Percentiles rank a stretch among this genome's conserved stretches.
Conservation (phyloP, 2,888 invertebrate genomes). For the Microctonus aethiopoides region DNA sequence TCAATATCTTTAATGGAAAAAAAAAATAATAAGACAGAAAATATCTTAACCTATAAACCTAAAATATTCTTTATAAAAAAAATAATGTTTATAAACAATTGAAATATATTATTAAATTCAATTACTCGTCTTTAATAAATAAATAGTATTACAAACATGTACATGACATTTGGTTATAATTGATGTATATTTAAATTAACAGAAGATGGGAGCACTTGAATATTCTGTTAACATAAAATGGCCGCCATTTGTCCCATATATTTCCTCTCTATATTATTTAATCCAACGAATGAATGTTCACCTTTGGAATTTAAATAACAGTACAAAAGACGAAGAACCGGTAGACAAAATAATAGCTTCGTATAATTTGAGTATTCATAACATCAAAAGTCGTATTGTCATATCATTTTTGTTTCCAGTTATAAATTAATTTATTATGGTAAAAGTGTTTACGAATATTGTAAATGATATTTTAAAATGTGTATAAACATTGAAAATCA, state of each 20-base stretch:
- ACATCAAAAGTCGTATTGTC: neutral
- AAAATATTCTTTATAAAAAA: neutral
- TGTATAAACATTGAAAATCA: neutral
- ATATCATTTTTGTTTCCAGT: neutral
- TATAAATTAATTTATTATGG: neutral
- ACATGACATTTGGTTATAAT: too few relatives aligned
- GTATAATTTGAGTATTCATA: neutral
- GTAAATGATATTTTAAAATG: neutral
- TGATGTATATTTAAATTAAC: too few relatives aligned
- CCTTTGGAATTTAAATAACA: conserved; percentile 49
- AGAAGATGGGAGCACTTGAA: too few relatives aligned
- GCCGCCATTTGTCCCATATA: neutral
- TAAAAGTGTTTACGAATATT: neutral
- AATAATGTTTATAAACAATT: neutral
- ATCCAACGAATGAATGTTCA: conserved; percentile 44
- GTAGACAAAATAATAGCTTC: conserved; percentile 41
- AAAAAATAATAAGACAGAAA: too few relatives aligned
- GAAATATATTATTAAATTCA: too few relatives aligned
- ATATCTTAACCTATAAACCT: neutral
- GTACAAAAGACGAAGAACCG: conserved; percentile 46
- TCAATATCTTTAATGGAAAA: conserved; percentile 56
- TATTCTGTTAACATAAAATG: too few relatives aligned
- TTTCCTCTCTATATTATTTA: too few relatives aligned
- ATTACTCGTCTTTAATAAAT: too few relatives aligned
- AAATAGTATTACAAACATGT: too few relatives aligned